Conservation (phyloP, 2,888 invertebrate genomes). For the Oxytorus armatus region DNA sequence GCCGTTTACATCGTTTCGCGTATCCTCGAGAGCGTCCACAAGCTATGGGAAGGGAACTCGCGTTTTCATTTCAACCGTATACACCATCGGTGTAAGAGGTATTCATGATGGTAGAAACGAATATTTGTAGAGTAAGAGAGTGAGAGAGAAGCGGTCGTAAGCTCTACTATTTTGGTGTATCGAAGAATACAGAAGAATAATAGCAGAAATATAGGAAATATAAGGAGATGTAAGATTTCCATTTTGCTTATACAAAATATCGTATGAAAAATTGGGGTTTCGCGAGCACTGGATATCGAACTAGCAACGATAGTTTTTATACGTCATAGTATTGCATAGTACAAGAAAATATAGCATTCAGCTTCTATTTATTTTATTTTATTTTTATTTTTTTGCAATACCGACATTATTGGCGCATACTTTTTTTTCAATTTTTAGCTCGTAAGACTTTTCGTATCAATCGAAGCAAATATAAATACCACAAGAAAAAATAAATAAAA, state of each 20-base stretch:
- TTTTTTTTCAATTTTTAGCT: too few relatives aligned
- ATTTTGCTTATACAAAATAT: not conserved
- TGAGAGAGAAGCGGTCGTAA: not conserved
- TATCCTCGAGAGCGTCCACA: constrained; percentile 12
- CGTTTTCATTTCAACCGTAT: constrained; percentile 28
- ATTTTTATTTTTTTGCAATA: not conserved
- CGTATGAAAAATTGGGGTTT: not conserved
- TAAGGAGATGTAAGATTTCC: not conserved
- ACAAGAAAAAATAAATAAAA: too few relatives aligned
- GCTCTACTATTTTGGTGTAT: not conserved
- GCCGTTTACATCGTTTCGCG: constrained; percentile 47
- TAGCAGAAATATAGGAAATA: constrained; percentile 2
- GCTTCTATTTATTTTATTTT: too few relatives aligned
- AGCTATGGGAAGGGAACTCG: not conserved
- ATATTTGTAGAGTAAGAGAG: constrained; percentile 10
- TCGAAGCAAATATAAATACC: too few relatives aligned
- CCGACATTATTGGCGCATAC: not conserved
- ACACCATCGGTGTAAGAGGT: constrained; percentile 26
- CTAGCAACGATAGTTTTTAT: not conserved
- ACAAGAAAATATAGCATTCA: too few relatives aligned
- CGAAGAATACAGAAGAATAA: constrained; percentile 19
- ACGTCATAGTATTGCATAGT: too few relatives aligned
- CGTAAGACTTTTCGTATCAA: too few relatives aligned
- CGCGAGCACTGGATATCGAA: too few relatives aligned
- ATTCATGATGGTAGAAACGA: constrained; percentile 28